Percentiles rank a stretch among this genome's conserved stretches.
Conservation (phyloP, 2,797 vertebrate species). For the Octomys mimax region DNA sequence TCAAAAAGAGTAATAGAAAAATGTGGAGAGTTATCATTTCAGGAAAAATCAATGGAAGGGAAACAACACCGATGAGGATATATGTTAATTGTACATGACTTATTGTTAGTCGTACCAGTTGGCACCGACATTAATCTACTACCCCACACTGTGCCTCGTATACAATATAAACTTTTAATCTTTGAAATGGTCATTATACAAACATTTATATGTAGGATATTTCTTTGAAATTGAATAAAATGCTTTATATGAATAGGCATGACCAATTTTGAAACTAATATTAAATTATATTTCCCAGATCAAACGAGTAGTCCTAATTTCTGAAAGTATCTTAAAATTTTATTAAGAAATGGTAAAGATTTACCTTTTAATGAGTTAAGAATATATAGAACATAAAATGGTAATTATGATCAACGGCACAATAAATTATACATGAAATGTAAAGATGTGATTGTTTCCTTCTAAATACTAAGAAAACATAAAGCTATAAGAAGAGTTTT, state of each 20-base stretch:
- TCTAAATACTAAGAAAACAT: slow-evolving; percentile 19
- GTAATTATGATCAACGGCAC: background rate
- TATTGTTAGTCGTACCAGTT: background rate
- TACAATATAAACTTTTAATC: background rate
- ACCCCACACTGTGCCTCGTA: background rate
- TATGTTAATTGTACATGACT: background rate
- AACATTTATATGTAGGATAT: background rate
- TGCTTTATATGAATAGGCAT: slow-evolving; percentile 37
- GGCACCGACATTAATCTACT: background rate
- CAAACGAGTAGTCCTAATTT: background rate
- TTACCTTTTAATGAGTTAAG: background rate
- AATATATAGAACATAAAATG: background rate
- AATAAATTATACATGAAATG: background rate
- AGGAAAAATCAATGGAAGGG: background rate
- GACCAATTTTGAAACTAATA: background rate
- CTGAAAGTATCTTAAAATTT: slow-evolving; percentile 44
- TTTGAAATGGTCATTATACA: background rate
- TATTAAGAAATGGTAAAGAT: background rate
- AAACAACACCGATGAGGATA: background rate
- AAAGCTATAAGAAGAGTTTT: slow-evolving; percentile 28
- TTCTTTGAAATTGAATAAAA: background rate
- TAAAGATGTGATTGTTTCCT: background rate
- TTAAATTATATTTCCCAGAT: slow-evolving; percentile 5
- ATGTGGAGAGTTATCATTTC: background rate
- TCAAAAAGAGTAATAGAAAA: background rate